Base-by-base conservation (phyloP, 2,888 invertebrate species). In the Dichetophora obliterata region DNA sequence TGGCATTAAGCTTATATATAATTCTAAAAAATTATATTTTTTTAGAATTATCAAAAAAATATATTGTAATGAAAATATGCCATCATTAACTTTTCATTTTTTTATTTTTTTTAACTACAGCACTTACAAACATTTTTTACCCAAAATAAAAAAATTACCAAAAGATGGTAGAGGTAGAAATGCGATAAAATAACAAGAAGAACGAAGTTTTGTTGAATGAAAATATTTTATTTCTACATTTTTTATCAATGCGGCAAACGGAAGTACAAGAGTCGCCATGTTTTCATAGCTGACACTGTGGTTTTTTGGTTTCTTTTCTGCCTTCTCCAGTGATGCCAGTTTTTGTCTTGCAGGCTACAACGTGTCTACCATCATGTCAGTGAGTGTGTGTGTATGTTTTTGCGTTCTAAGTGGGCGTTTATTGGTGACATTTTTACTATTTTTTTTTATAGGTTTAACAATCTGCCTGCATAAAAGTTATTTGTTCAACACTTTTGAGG, bases 401-500 rank as follows among this genome's bases (percentile, higher is more conserved):
- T 43, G 57, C 1, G 22, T 9, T 2, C 9, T 14, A 14, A 19
- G 24, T 22, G 57, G 57, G 57, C 57, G 57, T 24, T 3, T 9
- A 59, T n/a, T n/a, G n/a, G n/a, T n/a, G n/a, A 59, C 27, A 24
- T 34, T 16, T 65, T 31, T n/a, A 14, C 43, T 43, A 22, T 43
- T 68, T 34, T 34, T 43, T 9, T 22, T 54, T 22, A 4, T 54
- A 11, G 19, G 54, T 22, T 14, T 16, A 59, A 59, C 11, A 59
- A 59, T 59, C 14, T 22, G 27, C 16, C 24, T 24, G 24, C 52
- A 52, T 27, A 66, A 50, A 61, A 65, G 31, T 11, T 52, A 54
- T 54, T 24, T 31, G 50, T 31, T 65, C 34, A 65, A 65, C 66
- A 74, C 52, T 65, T 34, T 63, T 16, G 27, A n/a, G 65, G 54